Conservation (phyloP, 2,888 invertebrate genomes). For the Priocnemis perturbator region DNA sequence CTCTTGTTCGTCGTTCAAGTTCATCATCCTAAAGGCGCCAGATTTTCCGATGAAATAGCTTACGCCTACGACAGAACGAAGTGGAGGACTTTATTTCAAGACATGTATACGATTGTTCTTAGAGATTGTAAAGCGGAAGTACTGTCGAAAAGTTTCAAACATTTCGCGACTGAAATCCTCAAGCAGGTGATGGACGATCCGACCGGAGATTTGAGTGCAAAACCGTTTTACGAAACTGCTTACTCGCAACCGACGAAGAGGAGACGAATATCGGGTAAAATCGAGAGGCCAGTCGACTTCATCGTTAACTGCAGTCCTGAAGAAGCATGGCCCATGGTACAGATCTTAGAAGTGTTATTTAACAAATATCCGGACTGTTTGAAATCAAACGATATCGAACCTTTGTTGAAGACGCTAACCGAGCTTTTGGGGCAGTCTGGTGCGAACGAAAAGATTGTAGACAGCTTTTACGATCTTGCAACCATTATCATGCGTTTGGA, state of each 20-base stretch:
- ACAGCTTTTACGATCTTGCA: conserved; percentile 71
- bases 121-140: conserved; percentile 62
- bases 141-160: conserved; percentile 54
- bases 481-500: conserved; percentile 66
- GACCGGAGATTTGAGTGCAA: conserved; percentile 13
- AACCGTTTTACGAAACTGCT: conserved; percentile 24
- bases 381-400: conserved; percentile 66
- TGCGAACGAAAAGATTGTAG: conserved; percentile 67
- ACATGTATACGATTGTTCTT: conserved; percentile 71
- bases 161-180: conserved; percentile 70
- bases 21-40: conserved; percentile 77
- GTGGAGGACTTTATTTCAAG: conserved; percentile 74
- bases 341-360: conserved; percentile 70
- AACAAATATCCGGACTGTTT: conserved; percentile 74
- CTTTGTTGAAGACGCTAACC: conserved; percentile 72
- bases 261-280: conserved; percentile 56
- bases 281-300: conserved; percentile 60
- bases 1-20: conserved; percentile 76
- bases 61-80: conserved; percentile 72
- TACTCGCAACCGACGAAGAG: conserved; percentile 61
- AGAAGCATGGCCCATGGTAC: conserved; percentile 74
- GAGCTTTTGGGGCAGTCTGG: conserved; percentile 62
- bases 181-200: conserved; percentile 66
- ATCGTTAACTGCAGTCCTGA: conserved; percentile 66
- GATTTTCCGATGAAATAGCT: conserved; percentile 64